Conservation (phyloP, 35 echinoderm and acorn worm genomes). For the Apostichopus japonicus region DNA sequence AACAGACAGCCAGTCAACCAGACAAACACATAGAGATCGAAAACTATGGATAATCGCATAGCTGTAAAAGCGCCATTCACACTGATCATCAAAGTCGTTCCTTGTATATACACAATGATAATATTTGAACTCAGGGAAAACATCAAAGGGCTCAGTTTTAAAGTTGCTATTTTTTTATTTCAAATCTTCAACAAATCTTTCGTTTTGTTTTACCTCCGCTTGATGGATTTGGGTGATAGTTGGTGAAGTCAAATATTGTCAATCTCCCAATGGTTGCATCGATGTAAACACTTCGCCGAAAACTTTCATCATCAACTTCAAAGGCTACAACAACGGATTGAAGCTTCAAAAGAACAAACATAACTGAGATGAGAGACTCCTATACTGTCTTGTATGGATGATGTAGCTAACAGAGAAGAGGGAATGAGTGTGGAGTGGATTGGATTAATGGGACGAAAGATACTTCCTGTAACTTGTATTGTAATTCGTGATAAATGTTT, state of each 20-base stretch:
- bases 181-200: background rate
- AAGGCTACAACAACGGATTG: background rate
- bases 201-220: background rate
- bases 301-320: background rate
- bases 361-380: background rate
- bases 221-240: background rate
- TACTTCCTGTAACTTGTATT: too few species aligned
- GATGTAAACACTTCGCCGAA: background rate
- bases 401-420: background rate
- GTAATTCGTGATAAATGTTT: background rate
- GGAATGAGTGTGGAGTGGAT: background rate
- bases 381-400: background rate
- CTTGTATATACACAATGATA: too few species aligned
- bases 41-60: too few species aligned
- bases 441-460: background rate
- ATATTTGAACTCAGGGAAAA: too few species aligned
- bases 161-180: too few species aligned
- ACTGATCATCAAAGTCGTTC: too few species aligned
- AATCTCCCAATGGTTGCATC: background rate
- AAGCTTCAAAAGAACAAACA: constrained; percentile 19
- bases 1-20: background rate
- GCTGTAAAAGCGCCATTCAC: too few species aligned
- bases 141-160: background rate
- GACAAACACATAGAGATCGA: background rate
- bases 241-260: background rate